Evolutionary conservation across 2,113 vertebrate species (phyloP).

Genomic region (Parus major): DNA sequence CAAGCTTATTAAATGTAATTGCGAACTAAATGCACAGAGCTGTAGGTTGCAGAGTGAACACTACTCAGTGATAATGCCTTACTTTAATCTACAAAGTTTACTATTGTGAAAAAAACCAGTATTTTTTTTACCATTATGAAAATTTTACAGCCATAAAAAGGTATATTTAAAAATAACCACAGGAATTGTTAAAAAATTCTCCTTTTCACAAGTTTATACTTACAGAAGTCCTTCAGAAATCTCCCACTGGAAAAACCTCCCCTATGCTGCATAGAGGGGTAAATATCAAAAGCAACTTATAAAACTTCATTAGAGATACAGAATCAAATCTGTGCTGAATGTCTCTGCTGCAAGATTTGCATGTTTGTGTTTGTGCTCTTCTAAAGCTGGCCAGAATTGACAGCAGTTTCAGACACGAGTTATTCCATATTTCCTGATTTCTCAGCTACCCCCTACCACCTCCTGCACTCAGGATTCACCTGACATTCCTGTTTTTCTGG

Average conservation of each 20-base stretch:
- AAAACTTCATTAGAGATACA: neutral
- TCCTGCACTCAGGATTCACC: neutral
- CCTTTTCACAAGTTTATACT: neutral
- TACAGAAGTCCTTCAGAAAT: neutral
- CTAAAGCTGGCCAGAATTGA: neutral
- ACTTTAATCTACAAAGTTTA: neutral
- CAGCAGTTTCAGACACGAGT: rapidly evolving
- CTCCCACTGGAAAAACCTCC: neutral
- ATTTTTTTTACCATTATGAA: too few species aligned
- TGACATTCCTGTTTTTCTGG: neutral
- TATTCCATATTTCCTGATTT: neutral
- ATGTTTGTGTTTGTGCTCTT: neutral
- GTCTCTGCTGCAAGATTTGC: neutral
- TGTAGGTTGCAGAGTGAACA: neutral
- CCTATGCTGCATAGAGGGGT: neutral
- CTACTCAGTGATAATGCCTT: neutral
- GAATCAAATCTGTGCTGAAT: neutral
- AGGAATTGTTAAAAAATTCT: neutral
- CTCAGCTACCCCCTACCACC: neutral
- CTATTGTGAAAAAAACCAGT: neutral
- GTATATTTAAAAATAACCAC: neutral
- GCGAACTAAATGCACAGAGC: neutral
- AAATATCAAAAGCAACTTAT: neutral
- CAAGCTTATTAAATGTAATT: neutral
- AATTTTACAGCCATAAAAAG: too few species aligned